Base-by-base conservation (phyloP, 2,888 invertebrate species). In the Eilema caniola region DNA sequence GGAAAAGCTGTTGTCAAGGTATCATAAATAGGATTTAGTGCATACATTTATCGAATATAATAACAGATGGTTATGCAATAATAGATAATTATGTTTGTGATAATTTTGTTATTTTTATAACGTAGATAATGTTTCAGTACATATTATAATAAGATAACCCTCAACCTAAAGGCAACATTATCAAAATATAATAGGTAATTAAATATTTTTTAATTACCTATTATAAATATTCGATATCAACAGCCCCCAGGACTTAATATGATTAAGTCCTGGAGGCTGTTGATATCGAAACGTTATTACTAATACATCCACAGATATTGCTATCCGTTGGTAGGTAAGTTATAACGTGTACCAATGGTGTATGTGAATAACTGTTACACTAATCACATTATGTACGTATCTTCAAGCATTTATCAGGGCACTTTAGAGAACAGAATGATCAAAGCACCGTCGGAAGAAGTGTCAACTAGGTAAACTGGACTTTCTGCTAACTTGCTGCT, bases 1-100 rank as follows among this genome's bases (percentile, higher is more conserved):
- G 79, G 79, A 0, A 74, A 79, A 56, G 71, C 75, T 14, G 11
- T 72, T 7, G n/a, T 16, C 3, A 74, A 69, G 12, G 62, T 70
- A 25, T 70, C 31, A 37, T 24, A 57, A 33, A 64, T n/a, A 7
- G 20, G 20, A 8, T 66, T 33, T 31, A 24, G 23, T 14, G 16
- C 53, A 57, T 4, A 23, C 24, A 37, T 63, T 56, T 20, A 62
- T 16, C 37, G 31, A 23, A n/a, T 20, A 65, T 33, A 28, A 56
- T 31, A 56, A 65, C 20, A 66, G 24, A 57, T 41, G 25, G 25
- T 41, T 66, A 66, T 7, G 31, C 31, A 57, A n/a, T 12, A 23
- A 56, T n/a, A 60, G 23, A 64, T 64, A 64, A 64, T 47, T 56
- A 12, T 66, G 12, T 62, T 68, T 57, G 33, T 57, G 53, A 62